Evolutionary conservation across 1,140 invertebrate species (phyloP).

Genomic region (Lepidurus apus): DNA sequence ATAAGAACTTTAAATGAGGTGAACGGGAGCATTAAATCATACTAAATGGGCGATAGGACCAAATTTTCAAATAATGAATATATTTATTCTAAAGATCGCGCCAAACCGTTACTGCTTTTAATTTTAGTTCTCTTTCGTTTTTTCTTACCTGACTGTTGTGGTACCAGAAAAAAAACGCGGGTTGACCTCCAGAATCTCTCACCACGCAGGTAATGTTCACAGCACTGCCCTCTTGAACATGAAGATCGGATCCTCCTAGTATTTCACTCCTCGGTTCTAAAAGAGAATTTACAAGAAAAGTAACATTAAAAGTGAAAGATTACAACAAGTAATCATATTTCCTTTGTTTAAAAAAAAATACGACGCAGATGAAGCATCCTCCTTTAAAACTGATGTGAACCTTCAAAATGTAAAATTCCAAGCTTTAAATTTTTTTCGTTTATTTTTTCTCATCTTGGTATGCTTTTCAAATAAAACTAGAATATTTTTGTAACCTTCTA

Average conservation of each 20-base stretch:
- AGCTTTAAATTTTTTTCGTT: too few relatives aligned
- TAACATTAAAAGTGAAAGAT: not conserved
- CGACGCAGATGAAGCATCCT: not conserved
- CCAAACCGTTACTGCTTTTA: not conserved
- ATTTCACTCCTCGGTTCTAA: conserved; percentile 34
- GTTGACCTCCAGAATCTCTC: conserved; percentile 38
- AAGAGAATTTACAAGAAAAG: conserved; percentile 22
- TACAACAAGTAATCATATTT: not conserved
- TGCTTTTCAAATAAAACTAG: too few relatives aligned
- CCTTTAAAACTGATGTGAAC: too few relatives aligned
- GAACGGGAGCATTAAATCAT: not conserved
- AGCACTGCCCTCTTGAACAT: conserved; percentile 40
- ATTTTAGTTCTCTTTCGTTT: not conserved
- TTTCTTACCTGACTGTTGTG: conserved; percentile 40
- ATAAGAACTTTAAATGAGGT: not conserved
- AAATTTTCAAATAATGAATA: not conserved
- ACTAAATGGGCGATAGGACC: not conserved
- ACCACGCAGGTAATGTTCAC: conserved; percentile 40
- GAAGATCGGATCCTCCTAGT: conserved; percentile 34
- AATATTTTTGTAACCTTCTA: too few relatives aligned
- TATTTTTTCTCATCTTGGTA: too few relatives aligned
- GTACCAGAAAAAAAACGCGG: conserved; percentile 41
- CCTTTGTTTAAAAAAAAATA: not conserved
- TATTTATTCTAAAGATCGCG: not conserved
- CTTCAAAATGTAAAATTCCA: too few relatives aligned